Base-by-base conservation (phyloP, 2,113 vertebrate genomes). In the Macroglossus sobrinus region DNA sequence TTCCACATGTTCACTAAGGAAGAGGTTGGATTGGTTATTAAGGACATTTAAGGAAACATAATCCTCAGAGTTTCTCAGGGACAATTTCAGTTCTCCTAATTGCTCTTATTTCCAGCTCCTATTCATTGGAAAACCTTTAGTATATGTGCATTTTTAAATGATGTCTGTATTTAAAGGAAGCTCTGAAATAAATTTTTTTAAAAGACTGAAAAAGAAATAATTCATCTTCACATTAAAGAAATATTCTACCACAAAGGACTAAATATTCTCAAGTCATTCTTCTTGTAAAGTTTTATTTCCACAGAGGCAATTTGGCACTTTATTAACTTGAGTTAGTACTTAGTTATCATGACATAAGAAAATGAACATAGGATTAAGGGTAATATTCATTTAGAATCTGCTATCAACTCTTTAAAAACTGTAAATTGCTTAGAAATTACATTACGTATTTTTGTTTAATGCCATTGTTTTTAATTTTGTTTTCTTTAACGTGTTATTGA, bases 1-100 rank as follows among this genome's bases (percentile, higher is more conserved):
- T 99, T 99, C 98, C 99, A 99, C 98, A 99, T 99, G 99, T 99
- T 99, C 98, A 99, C 99, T 45, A 99, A 99, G 98, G 99, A 99
- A 97, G 99, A 99, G 98, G 99, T 99, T 28, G 99, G 99, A 96
- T 99, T 99, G 53, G 99, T 99, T 92, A 99, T 99, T 98, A 99
- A 99, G 98, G 99, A 99, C 97, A 99, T 99, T 98, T 99, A 98
- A 98, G 84, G 38, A 94, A 84, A 89, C 40, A 24, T 72, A 35
- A 61, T 71, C 96, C 92, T 95, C 80, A 94, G 59, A 85, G 97
- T 95, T 97, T 96, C 59, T 92, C 82, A 95, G 96, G 97, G 97
- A 96, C 66, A 75, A 68, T 97, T 95, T 92, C 85, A 71, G 94
- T 90, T 98, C 93, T 94, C 93, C 16, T 92, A 75, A 91, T 91